Conservation (phyloP, 2,113 vertebrate genomes). For the Sprattus sprattus region DNA sequence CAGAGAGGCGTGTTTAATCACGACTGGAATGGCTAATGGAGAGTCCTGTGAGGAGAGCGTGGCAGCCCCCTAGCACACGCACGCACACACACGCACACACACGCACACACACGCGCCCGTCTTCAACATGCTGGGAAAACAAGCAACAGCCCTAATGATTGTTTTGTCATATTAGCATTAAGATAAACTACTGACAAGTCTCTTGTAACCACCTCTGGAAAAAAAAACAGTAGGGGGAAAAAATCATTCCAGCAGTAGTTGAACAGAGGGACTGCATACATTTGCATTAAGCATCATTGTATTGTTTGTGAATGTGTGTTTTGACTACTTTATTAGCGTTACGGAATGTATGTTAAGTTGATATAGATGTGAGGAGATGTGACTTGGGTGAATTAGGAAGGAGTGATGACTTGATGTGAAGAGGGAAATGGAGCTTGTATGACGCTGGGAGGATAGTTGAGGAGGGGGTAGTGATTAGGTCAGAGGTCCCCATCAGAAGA, state of each 20-base stretch:
- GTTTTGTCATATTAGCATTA: conserved; percentile 30
- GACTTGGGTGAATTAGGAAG: not conserved
- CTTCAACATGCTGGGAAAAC: conserved; percentile 19
- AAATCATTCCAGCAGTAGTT: not conserved
- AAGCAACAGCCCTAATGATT: conserved; percentile 29
- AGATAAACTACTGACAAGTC: conserved; percentile 15
- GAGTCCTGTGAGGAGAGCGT: not conserved
- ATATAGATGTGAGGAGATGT: not conserved
- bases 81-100: not conserved
- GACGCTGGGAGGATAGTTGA: not conserved
- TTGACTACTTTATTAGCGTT: not conserved
- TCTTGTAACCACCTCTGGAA: not conserved
- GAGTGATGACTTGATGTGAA: not conserved
- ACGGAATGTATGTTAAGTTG: not conserved
- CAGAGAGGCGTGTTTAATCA: conserved; percentile 38
- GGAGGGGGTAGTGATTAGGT: conserved; percentile 11
- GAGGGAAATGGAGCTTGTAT: not conserved
- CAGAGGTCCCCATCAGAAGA: conserved; percentile 2
- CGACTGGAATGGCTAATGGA: conserved; percentile 26
- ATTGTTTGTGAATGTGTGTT: conserved; percentile 7
- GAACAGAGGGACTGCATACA: not conserved
- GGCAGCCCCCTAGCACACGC: not conserved
- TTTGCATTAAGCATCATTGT: not conserved
- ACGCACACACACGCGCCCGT: not conserved
- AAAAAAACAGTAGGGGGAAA: not conserved